Evolutionary conservation across 2,888 invertebrate species (phyloP), one percentile per base, ranked within the genome.

Genomic region (Sisyra nigra): DNA sequence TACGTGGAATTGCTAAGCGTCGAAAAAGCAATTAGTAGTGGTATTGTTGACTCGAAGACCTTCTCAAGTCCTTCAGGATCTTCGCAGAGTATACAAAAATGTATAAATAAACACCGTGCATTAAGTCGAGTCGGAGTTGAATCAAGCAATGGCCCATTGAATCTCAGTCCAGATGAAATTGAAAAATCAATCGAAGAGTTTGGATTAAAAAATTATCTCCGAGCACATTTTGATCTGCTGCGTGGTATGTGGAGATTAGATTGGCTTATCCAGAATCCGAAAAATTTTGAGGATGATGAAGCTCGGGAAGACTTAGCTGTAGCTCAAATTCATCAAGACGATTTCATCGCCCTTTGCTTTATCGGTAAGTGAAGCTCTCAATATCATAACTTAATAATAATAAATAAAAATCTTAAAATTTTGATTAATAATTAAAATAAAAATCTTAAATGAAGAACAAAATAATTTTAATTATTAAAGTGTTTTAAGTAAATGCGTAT

Each of bases 331-430:
- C 17, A 37, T 19, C 37, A 24, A 11, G 37, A 37, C 18, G 73
- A 74, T 54, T 73, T 68, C 57, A 62, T 74, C 52, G 71, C 67
- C 40, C 56, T 74, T 49, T 72, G 68, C 55, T 65, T 59, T 53
- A 56, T 61, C 64, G 74, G 74, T 74, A 53, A 65, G 69, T 52
- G 29, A 15, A 31, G 5, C 7, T 24, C 24, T n/a, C n/a, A n/a
- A n/a, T n/a, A n/a, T n/a, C n/a, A n/a, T n/a, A n/a, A n/a, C n/a
- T n/a, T n/a, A n/a, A n/a, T n/a, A n/a, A n/a, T n/a, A n/a, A n/a
- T n/a, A n/a, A n/a, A n/a, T n/a, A n/a, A n/a, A n/a, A n/a, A n/a
- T n/a, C n/a, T n/a, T n/a, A n/a, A n/a, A n/a, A n/a, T n/a, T n/a
- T n/a, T n/a, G n/a, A n/a, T n/a, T n/a, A n/a, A n/a, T n/a, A n/a